Evolutionary conservation across 2,888 invertebrate species (phyloP), one percentile per base, ranked within the genome.

Genomic region (Diachrysia chrysitis): DNA sequence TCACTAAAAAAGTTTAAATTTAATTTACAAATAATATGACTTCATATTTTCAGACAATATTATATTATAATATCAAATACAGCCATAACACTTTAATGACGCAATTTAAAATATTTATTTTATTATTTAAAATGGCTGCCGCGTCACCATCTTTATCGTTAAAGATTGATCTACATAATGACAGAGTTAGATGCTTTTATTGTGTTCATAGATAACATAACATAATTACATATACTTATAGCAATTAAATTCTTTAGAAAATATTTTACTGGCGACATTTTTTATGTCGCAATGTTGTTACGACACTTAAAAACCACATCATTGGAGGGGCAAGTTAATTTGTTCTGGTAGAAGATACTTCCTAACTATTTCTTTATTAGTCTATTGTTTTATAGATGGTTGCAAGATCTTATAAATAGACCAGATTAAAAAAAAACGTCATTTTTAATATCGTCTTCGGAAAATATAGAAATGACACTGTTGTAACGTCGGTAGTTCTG

Each of bases 91-190:
- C 54, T 55, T 17, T 29, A 42, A 64, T 48, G 21, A 6, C 53
- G 48, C 53, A 54, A 56, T 68, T 67, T 64, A 59, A 65, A 67
- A 79, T 71, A 73, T 78, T 67, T 71, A 66, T 69, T 69, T 74
- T 72, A 65, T 61, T 67, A 72, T 72, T 60, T 69, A 68, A 65
- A 55, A 65, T 60, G 62, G 66, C 54, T 55, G 58, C 69, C 59
- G 68, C 69, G 70, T 66, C 70, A 71, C 64, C 66, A 64, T 65
- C 61, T 78, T 78, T 81, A 73, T 72, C 77, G 46, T 68, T 58
- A 71, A 69, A 78, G 74, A 81, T 82, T 82, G 78, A 82, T 82
- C 74, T 74, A 73, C 66, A 70, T 82, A 82, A 78, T 82, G 76
- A 82, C 66, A 57, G 64, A 66, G 66, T 78, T 67, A 81, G 79